Conservation (phyloP, 2,113 vertebrate genomes). For the Sinosuthora webbiana region DNA sequence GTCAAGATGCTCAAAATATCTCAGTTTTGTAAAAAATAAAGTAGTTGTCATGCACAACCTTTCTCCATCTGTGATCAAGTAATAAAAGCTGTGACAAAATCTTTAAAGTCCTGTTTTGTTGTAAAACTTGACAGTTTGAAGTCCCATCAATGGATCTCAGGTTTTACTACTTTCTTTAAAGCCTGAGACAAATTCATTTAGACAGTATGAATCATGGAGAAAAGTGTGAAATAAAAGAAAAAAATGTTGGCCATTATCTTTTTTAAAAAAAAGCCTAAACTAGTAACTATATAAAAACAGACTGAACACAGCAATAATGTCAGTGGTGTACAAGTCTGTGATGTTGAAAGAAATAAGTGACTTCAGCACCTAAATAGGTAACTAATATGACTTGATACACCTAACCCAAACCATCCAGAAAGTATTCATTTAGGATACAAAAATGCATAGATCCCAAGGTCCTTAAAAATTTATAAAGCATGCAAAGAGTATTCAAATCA, state of each 20-base stretch:
- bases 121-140: not conserved
- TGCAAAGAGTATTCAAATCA: not conserved
- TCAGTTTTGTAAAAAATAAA: not conserved
- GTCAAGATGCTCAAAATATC: not conserved
- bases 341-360: not conserved
- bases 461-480: not conserved
- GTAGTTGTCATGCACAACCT: not conserved
- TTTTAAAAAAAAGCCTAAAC: not conserved
- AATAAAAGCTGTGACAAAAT: not conserved
- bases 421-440: not conserved
- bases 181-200: not conserved
- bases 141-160: not conserved
- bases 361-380: not conserved
- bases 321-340: not conserved
- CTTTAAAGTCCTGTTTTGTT: not conserved
- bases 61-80: not conserved
- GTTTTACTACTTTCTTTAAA: not conserved
- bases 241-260: not conserved
- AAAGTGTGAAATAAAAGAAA: not conserved
- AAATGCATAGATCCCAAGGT: not conserved
- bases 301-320: not conserved
- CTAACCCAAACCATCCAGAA: not conserved
- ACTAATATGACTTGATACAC: rapidly evolving
- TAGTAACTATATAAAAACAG: not conserved
- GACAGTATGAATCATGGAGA: not conserved